Evolutionary conservation across 2,797 vertebrate genomes (phyloP), one percentile per base, ranked within the genome.

Genomic region (Megalops cyprinoides): DNA sequence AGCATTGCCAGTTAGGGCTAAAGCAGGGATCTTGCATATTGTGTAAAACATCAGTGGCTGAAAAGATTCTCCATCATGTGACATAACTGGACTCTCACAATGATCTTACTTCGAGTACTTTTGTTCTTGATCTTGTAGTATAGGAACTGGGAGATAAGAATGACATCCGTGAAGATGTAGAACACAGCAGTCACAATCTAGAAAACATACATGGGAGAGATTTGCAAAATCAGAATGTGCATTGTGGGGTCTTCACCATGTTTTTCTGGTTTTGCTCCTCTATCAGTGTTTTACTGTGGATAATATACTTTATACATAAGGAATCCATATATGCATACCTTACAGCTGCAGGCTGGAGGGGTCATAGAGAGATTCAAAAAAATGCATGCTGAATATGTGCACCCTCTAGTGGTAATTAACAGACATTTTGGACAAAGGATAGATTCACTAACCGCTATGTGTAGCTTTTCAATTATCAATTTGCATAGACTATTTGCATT

Each of bases 121-220:
- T 85, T 90, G 83, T 94, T 95, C 84, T 93, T 95, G 82, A 95
- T 91, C 82, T 94, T 93, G 42, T 91, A 92, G 86, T 92, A 92
- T 67, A 86, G 77, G 82, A 94, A 94, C 82, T 91, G 89, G 48
- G 93, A 94, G 76, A 92, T 89, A 84, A 91, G 90, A 78, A 92
- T 90, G 76, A 91, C 78, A 81, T 90, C 91, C 81, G 90, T 90
- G 80, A 90, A 93, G 80, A 91, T 90, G 87, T 91, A 92, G 90
- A 94, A 93, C 83, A 92, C 82, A 65, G 90, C 91, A 58, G 91
- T 91, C 82, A 94, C 85, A 23, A 90, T 82, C 92, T 95, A 85
- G 80, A 85, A 88, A 81, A 71, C 67, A 71, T n/a, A 14, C 10
- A 15, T 31, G 12, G 8, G 25, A 79, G 25, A n/a, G 42, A 81